A percentile compares a stretch with the other conserved stretches of the same genome.
Evolutionary conservation across 2,113 vertebrate genomes (phyloP).

Genomic region (Enhydra lutris): DNA sequence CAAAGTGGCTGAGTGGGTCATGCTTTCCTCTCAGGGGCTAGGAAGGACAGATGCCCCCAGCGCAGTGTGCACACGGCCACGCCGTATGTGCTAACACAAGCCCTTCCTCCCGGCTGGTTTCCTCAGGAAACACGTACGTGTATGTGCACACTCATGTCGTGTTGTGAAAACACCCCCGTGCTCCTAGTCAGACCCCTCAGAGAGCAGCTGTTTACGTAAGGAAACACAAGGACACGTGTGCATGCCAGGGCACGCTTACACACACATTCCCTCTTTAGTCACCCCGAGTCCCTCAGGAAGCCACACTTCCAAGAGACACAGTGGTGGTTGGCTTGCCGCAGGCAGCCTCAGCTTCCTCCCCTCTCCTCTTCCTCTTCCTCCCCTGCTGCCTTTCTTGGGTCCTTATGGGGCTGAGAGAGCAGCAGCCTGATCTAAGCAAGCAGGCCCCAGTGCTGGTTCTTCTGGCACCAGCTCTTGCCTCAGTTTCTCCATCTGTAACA

Average conservation of each 20-base stretch:
- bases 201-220: neutral
- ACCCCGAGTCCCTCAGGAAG: neutral
- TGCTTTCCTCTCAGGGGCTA: neutral
- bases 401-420: neutral
- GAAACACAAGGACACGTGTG: neutral
- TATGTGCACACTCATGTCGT: neutral
- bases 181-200: neutral
- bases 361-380: neutral
- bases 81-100: neutral
- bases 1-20: neutral
- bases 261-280: neutral
- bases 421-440: neutral
- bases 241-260: neutral
- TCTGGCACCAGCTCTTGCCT: neutral
- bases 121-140: slow-evolving; percentile 29
- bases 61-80: rapidly evolving
- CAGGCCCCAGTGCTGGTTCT: neutral
- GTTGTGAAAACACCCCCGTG: neutral
- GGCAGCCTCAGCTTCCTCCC: neutral
- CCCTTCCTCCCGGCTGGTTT: neutral
- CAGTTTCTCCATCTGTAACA: neutral
- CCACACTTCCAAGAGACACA: neutral
- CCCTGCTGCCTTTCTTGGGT: rapidly evolving
- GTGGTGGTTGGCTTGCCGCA: neutral
- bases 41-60: neutral